Evolutionary conservation across 2,888 invertebrate genomes (phyloP), one percentile per base, ranked within the genome.

Genomic region (Synergus gifuensis): DNA sequence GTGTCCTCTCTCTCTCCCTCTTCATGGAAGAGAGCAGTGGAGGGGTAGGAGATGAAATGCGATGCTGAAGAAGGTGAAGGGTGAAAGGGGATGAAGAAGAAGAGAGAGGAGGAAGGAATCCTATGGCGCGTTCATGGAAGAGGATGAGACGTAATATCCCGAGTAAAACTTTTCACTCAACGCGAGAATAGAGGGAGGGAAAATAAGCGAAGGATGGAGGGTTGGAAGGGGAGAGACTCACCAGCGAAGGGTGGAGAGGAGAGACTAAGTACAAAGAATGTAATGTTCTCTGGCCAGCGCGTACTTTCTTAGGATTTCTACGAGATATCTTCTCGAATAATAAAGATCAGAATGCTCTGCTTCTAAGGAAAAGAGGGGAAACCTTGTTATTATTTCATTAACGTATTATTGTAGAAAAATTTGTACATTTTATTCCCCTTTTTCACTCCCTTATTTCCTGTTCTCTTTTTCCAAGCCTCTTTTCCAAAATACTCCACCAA

Each of bases 91-190:
- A 18, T 73, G 60, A 60, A 54, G 78, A 18, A 40, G 76, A 42
- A 73, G 64, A 44, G 76, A 77, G 4, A 73, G 76, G 80, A 78
- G 78, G 78, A 78, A 76, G 79, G 80, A 79, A 80, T 78, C 67
- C 79, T 54, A 67, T 80, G 77, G 80, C 77, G 87, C 84, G 87
- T 84, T 84, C 84, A 82, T 84, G 83, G 86, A 87, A 82, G 83
- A 86, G 79, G 78, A 82, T 77, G 82, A 88, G 89, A 83, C 87
- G 90, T 91, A 91, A 91, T 91, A 91, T 90, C 90, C 90, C 88
- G 86, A 89, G 90, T 90, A 91, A 90, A 91, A 91, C 91, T 91
- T 91, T 91, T 91, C 90, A 91, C 90, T 82, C 83, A 79, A 79
- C 80, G 78, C 80, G 77, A 80, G 64, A 63, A 79, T 80, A 80